Base-by-base conservation (phyloP, 1,140 invertebrate species). In the Delia radicum region DNA sequence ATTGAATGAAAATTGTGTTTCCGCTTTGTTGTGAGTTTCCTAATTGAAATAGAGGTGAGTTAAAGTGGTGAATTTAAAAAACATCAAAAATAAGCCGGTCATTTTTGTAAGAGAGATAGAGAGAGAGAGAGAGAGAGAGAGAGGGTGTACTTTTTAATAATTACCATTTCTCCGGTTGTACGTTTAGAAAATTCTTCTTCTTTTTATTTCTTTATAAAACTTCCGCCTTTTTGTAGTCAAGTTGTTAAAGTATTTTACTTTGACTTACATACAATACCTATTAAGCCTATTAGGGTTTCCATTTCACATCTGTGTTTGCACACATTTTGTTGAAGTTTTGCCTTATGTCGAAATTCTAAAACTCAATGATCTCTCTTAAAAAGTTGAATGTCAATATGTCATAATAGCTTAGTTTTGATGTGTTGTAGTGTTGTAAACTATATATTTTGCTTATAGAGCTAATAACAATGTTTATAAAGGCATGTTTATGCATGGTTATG, bases 311-410 rank as follows among this genome's bases (percentile, higher is more conserved):
- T 55, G 2, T 48, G n/a, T 15, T 48, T 48, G 12, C 13, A 48
- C 42, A 48, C 42, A 3, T 0, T 1, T 48, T 4, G 31, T 5
- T 33, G 31, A 12, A 12, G 37, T 42, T 10, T 42, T 42, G 8
- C 2, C 8, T 13, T 42, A 12, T 42, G 15, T 21, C 4, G 0
- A 21, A 55, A 55, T n/a, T 55, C n/a, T 21, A 2, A 3, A 55
- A 55, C 48, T 21, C 48, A 55, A 21, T 55, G 48, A 55, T 21
- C 48, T 55, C 3, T 55, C 31, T 5, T 5, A 10, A 26, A 65
- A 65, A 65, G 62, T 33, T 69, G 65, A 69, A 69, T 69, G 65
- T 69, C 65, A 69, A 69, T 69, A 69, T 33, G 65, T 33, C 65
- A 69, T 8, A 31, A 62, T 4, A 67, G 27, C 12, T 33, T 48